Conservation (phyloP, 2,888 invertebrate genomes). For the Melangyna quadrimaculata region DNA sequence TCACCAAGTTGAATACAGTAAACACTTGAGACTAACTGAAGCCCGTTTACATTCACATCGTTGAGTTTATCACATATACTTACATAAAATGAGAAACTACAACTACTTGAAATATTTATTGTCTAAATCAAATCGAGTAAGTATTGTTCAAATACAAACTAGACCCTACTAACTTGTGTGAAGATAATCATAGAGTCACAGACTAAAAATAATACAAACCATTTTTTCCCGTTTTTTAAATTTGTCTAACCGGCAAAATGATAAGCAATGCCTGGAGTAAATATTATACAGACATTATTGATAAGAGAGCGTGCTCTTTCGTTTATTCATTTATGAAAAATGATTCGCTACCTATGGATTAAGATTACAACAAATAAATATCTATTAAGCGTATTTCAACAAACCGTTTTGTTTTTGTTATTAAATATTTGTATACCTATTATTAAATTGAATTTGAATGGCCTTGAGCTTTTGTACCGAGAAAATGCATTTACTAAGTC, state of each 20-base stretch:
- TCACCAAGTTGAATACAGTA: neutral
- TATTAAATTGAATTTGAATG: too few relatives aligned
- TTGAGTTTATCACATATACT: neutral
- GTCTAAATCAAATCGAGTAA: neutral
- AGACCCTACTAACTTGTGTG: neutral
- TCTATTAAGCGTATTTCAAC: constrained; percentile 30
- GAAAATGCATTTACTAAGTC: neutral
- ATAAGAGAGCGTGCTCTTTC: neutral
- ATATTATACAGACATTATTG: neutral
- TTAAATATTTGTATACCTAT: too few relatives aligned
- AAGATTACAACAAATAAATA: constrained; percentile 14
- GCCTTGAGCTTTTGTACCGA: neutral
- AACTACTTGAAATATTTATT: neutral
- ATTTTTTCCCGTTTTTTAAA: neutral
- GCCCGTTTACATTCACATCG: neutral
- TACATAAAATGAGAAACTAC: neutral
- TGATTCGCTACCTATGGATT: neutral
- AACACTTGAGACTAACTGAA: neutral
- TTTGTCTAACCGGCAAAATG: neutral
- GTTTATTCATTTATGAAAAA: neutral
- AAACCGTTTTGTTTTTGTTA: neutral
- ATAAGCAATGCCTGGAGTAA: neutral
- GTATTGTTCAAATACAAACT: neutral
- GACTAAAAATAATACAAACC: neutral
- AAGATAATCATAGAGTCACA: neutral